A percentile compares a stretch with the other conserved stretches of the same genome.
phyloP scores from a whole-genome alignment of 2,888 invertebrate genomes.

The Heliconius aoede region DNA sequence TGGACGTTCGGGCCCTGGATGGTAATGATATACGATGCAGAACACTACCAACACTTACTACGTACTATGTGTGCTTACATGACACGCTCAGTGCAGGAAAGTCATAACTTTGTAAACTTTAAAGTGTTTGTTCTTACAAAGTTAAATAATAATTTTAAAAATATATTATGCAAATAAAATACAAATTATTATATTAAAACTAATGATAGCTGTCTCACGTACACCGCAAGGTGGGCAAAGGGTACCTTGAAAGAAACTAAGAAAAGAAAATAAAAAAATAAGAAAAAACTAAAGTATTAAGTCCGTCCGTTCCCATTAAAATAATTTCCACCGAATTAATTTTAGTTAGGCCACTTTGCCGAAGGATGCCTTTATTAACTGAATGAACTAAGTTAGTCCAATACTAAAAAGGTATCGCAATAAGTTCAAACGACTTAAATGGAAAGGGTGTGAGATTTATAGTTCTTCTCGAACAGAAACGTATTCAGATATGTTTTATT shows the following conservation, averaged over 20 bases:
- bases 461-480: constrained; percentile 6
- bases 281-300: too few relatives aligned
- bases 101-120: constrained; percentile 3
- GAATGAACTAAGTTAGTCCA: constrained; percentile 22
- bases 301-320: too few relatives aligned
- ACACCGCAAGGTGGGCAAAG: too few relatives aligned
- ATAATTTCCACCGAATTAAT: neutral
- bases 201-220: too few relatives aligned
- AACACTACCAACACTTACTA: constrained; percentile 12
- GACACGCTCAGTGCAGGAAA: neutral
- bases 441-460: constrained; percentile 20
- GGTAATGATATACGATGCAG: constrained; percentile 52
- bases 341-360: neutral
- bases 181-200: neutral
- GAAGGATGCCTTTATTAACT: neutral
- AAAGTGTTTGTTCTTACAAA: neutral
- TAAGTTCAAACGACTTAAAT: constrained; percentile 31
- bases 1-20: constrained; percentile 42
- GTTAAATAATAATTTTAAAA: too few relatives aligned
- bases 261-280: too few relatives aligned
- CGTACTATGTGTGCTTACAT: constrained; percentile 6
- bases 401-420: constrained; percentile 32
- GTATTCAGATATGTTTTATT: constrained; percentile 11
- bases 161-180: neutral
- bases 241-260: too few relatives aligned